Conservation (phyloP, 1,140 invertebrate species). For the Antheraea mylitta region DNA sequence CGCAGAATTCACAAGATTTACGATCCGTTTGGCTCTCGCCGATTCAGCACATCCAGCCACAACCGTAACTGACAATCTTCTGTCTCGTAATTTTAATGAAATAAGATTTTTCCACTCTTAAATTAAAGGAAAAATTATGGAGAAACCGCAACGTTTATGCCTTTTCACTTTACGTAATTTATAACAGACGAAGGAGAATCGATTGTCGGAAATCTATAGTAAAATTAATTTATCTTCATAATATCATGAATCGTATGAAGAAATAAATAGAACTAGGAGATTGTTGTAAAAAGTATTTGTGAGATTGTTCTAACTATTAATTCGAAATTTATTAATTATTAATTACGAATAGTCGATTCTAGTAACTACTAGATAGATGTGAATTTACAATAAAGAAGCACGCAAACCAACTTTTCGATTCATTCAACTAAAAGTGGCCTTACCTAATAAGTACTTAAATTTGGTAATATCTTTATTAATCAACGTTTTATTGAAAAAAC, state of each 20-base stretch:
- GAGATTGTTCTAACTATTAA: too few relatives aligned
- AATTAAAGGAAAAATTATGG: constrained; percentile 11
- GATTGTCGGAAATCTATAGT: neutral
- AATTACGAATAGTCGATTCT: too few relatives aligned
- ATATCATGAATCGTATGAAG: neutral
- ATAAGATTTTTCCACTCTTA: constrained; percentile 46
- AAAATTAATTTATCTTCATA: neutral
- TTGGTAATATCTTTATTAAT: too few relatives aligned
- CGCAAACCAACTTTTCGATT: too few relatives aligned
- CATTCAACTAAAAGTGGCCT: too few relatives aligned
- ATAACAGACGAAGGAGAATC: neutral
- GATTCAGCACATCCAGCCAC: constrained; percentile 70
- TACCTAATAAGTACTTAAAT: too few relatives aligned
- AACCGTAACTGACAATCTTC: constrained; percentile 64
- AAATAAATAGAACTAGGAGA: neutral
- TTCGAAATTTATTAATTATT: too few relatives aligned
- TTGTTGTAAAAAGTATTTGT: neutral
- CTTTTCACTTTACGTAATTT: constrained; percentile 8
- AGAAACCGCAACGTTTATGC: constrained; percentile 1
- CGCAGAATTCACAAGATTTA: constrained; percentile 64
- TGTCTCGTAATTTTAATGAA: constrained; percentile 66
- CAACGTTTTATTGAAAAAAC: too few relatives aligned
- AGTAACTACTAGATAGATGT: too few relatives aligned
- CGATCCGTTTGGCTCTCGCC: constrained; percentile 63
- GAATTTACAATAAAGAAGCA: too few relatives aligned